phyloP scores from a whole-genome alignment of 2,797 vertebrate species.

The Pygocentrus nattereri region DNA sequence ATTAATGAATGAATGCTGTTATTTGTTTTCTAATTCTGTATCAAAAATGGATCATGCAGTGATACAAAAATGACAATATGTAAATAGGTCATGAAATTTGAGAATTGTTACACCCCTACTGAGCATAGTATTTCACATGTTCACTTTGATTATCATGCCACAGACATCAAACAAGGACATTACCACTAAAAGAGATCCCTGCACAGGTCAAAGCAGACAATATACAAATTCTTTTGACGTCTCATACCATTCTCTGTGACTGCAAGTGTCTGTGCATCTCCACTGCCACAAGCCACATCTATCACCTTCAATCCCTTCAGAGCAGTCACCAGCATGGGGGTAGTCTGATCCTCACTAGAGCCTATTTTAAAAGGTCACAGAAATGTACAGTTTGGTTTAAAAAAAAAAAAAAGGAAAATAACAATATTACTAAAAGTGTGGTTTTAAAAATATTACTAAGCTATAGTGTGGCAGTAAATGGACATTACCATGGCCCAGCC shows the following conservation, averaged over 20 bases:
- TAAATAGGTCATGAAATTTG: too few relatives aligned
- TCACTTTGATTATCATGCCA: too few relatives aligned
- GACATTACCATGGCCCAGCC: slow-evolving; percentile 91
- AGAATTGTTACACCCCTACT: too few relatives aligned
- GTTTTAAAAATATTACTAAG: neutral
- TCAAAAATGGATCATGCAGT: too few relatives aligned
- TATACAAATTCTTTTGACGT: neutral
- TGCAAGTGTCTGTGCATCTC: slow-evolving; percentile 96
- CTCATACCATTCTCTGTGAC: slow-evolving; percentile 93
- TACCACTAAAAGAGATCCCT: neutral
- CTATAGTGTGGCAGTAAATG: neutral
- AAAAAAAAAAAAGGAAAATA: neutral
- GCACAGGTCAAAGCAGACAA: neutral
- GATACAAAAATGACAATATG: too few relatives aligned
- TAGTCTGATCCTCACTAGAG: slow-evolving; percentile 96
- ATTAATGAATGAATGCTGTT: too few relatives aligned
- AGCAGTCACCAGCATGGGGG: slow-evolving; percentile 92
- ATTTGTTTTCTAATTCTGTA: too few relatives aligned
- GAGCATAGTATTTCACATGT: too few relatives aligned
- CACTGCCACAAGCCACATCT: slow-evolving; percentile 95
- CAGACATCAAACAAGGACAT: neutral
- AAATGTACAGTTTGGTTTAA: neutral
- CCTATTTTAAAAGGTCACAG: slow-evolving; percentile 74
- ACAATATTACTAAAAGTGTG: neutral
- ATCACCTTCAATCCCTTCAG: slow-evolving; percentile 96